phyloP scores from a whole-genome alignment of 2,797 vertebrate genomes.

The Streptopelia turtur region DNA sequence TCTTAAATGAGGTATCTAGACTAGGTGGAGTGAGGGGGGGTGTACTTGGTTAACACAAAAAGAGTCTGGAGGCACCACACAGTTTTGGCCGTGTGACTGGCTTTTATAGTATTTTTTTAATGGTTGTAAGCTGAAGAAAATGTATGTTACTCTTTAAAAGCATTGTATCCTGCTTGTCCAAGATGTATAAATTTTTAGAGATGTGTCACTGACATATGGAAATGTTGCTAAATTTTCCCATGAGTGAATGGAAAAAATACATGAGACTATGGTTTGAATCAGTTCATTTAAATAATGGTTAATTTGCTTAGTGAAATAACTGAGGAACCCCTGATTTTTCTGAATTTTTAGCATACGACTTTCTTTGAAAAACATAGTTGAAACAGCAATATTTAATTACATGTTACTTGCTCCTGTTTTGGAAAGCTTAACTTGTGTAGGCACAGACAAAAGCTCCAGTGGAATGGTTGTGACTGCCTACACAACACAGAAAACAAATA shows the following conservation, averaged over 20 bases:
- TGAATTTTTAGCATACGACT: neutral
- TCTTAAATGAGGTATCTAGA: neutral
- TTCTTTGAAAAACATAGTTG: neutral
- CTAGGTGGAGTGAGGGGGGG: accelerated
- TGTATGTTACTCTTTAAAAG: neutral
- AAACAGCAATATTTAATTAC: neutral
- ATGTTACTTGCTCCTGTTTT: neutral
- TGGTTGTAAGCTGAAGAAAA: neutral
- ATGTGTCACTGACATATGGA: neutral
- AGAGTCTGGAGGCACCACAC: neutral
- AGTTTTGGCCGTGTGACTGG: neutral
- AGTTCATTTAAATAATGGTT: neutral
- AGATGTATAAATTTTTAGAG: neutral
- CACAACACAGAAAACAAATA: neutral
- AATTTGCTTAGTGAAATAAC: neutral
- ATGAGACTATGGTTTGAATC: neutral
- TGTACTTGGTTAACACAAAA: neutral
- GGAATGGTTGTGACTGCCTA: accelerated
- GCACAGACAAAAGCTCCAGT: neutral
- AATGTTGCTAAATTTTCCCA: neutral
- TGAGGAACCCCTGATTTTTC: neutral
- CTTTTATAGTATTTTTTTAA: neutral
- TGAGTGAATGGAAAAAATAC: neutral
- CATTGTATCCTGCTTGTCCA: neutral
- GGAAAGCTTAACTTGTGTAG: neutral